Base-by-base conservation (phyloP, 2,113 vertebrate genomes). In the Cromileptes altivelis region DNA sequence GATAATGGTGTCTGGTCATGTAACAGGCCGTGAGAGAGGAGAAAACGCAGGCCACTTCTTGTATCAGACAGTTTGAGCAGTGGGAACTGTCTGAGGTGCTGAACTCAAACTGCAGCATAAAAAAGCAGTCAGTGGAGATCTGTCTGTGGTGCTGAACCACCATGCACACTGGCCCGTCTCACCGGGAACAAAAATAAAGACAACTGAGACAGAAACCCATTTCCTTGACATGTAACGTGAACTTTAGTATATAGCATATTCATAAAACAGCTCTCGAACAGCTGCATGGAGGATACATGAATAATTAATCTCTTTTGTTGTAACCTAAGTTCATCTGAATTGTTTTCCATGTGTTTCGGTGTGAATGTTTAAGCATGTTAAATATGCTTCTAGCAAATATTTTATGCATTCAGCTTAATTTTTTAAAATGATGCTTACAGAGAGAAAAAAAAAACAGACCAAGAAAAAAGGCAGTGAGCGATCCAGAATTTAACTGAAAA, bases 401-500 rank as follows among this genome's bases (percentile, higher is more conserved):
- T 82, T 85, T 56, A 79, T 79, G 42, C 65, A 61, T 75, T 81
- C 49, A 69, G n/a, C 4, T 42, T 64, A 50, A 33, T 80, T 70
- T 61, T 65, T 45, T 42, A 65, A 89, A 81, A 30, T 25, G 1
- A 83, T 69, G 72, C 42, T 52, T 70, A 19, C 27, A 61, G 14
- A 23, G 50, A 75, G 58, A 1, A 77, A 60, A 76, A 30, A 72
- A 27, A 70, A 78, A 79, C 37, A 81, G 27, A 42, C 25, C 33
- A 37, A 37, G 27, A 30, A 25, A 71, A 63, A 63, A 58, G 42
- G 30, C 23, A 74, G 6, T 3, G 37, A 67, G 65, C 3, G 57
- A 77, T 79, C 50, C 27, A 12, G 68, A 89, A 81, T 75, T 84
- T 47, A 65, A 73, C 25, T 75, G 85, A 83, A 94, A 94, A 94